Evolutionary conservation across 2,797 vertebrate genomes (phyloP), one percentile per base, ranked within the genome.

Genomic region (Enoplosus armatus): DNA sequence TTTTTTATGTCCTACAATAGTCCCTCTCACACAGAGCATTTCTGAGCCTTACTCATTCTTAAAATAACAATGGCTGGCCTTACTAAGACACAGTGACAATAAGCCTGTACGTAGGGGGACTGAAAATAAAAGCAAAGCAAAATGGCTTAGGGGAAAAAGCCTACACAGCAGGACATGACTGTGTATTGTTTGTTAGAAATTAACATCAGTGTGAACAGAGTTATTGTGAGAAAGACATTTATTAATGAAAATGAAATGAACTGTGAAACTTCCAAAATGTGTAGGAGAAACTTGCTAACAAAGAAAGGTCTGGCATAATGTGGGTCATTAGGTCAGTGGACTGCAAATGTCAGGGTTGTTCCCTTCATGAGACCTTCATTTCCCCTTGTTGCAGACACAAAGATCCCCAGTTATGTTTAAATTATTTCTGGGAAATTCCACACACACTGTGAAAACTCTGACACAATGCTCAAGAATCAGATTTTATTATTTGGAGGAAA

Each of bases 301-400:
- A 24, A 31, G 20, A 12, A 31, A 47, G 10, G 4, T 39, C 35
- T 2, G 2, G 66, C 7, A 39, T 16, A 47, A 43, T 64, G 6
- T 5, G 22, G 27, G 27, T 66, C 12, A 22, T 8, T 0, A 45
- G 20, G 27, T 54, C 51, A 31, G 37, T 10, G 14, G 37, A 48
- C 8, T 56, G 3, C 1, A 48, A 7, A n/a, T 8, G 0, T 41
- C 22, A 4, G 3, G 2, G 15, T 27, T 33, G 5, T 66, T 47
- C 8, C 14, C 1, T 3, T 24, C 5, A 0, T 0, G 0, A 1
- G 27, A 8, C 2, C 1, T 2, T 60, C 3, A 29, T 24, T 63
- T 53, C 8, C 16, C 5, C 0, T 10, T 41, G 18, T n/a, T 43
- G 1, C 6, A 51, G 18, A 37, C 9, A 33, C 2, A 18, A n/a